Evolutionary conservation across 2,113 vertebrate species (phyloP).

Genomic region (Embiotoca jacksoni): DNA sequence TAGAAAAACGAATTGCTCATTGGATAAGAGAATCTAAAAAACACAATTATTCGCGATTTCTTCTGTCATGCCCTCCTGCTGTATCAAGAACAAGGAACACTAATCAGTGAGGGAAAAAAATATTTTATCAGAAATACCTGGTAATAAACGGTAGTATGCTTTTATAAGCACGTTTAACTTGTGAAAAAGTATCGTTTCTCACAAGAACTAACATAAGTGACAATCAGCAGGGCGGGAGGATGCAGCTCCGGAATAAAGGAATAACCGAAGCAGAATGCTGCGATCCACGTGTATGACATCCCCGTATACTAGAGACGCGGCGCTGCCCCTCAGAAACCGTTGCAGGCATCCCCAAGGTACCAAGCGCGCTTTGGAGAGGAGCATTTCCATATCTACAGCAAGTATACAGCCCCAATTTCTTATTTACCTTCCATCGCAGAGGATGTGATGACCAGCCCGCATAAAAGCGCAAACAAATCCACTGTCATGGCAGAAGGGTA

Average conservation of each 20-base stretch:
- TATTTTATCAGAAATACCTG: neutral
- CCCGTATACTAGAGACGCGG: constrained; percentile 38
- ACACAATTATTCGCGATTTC: neutral
- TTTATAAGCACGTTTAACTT: too few relatives aligned
- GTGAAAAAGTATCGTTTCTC: too few relatives aligned
- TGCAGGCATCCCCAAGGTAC: constrained; percentile 12
- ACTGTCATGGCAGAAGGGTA: constrained; percentile 82
- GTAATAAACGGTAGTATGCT: too few relatives aligned
- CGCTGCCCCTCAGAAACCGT: constrained; percentile 7
- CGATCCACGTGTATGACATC: constrained; percentile 72
- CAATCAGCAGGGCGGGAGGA: neutral
- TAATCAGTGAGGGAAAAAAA: neutral
- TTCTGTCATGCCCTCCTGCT: neutral
- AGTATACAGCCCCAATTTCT: constrained; percentile 29
- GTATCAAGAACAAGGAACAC: neutral
- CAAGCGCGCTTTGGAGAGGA: constrained; percentile 18
- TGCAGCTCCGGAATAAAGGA: constrained; percentile 12
- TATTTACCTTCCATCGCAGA: constrained; percentile 87
- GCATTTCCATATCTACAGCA: constrained; percentile 28
- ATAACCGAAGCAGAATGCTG: constrained; percentile 15
- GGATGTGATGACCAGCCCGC: constrained; percentile 79
- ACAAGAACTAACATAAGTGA: neutral
- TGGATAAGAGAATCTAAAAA: neutral
- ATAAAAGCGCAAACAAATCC: constrained; percentile 84
- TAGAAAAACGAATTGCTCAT: constrained; percentile 6